Evolutionary conservation across 2,888 invertebrate species (phyloP), one percentile per base, ranked within the genome.

Genomic region (Crematogaster levior): DNA sequence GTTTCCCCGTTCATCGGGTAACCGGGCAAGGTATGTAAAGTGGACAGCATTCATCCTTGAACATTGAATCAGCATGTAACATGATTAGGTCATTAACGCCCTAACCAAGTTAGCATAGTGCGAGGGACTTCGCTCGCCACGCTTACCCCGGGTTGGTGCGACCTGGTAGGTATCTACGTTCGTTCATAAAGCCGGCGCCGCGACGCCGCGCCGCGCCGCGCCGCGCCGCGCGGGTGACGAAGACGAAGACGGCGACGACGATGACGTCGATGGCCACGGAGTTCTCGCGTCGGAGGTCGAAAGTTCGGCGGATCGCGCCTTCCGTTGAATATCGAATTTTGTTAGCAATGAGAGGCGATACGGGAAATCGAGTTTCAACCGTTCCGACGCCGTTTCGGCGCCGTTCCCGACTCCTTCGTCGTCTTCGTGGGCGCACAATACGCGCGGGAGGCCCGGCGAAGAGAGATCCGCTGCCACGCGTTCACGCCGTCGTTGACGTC

Each of bases 51-150:
- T 94, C 94, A 93, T 94, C 93, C 93, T 93, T 93, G 92, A 94
- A 94, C 94, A 94, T 94, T 94, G 94, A 94, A 94, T 94, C 93
- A 94, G 93, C 93, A 94, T 94, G 93, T 94, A 94, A 94, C 93
- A 94, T 94, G 93, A 94, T 94, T 94, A 94, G 94, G 93, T 93
- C 93, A 94, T 94, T 94, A 94, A 93, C 92, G 92, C 92, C 91
- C 91, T 93, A 94, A 94, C 92, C 93, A 91, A 94, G 94, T 94
- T 94, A 94, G 93, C 92, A 93, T 93, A 93, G 93, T 94, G 94
- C 93, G 92, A 92, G 93, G 93, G 93, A 94, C 94, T 94, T 93
- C 91, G 90, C 90, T 91, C 90, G 92, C 90, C 89, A 92, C 91
- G 91, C 90, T 92, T 92, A 91, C 92, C 91, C 91, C 88, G 89